These are phyloP conservation scores for Polydesmus complanatus DNA, from an alignment of 2,888 invertebrate genomes.

Conservation along the genomic window DNA sequence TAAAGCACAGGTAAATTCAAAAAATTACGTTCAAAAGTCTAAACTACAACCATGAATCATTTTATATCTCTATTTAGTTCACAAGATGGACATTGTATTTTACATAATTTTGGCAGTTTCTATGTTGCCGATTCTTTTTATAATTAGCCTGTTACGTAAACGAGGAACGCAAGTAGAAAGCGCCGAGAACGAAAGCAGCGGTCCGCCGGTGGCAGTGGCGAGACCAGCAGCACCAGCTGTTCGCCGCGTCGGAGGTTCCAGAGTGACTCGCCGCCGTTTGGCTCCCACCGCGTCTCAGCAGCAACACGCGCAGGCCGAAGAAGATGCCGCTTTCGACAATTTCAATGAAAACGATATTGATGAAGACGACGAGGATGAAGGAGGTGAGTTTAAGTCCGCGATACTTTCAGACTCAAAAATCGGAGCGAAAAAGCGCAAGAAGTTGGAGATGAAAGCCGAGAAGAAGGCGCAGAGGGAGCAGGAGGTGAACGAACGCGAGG, in stretches of 20 bases:
- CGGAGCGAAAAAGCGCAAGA: slow-evolving; percentile 86
- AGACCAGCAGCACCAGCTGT: not conserved
- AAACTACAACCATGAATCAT: too few species aligned
- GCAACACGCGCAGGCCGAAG: not conserved
- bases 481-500: slow-evolving; percentile 59
- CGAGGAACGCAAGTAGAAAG: not conserved
- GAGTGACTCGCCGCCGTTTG: slow-evolving; percentile 1
- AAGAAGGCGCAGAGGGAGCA: slow-evolving; percentile 68
- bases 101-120: slow-evolving; percentile 7
- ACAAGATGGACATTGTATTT: slow-evolving; percentile 8
- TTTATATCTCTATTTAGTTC: too few species aligned
- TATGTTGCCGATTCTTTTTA: slow-evolving; percentile 4
- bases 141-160: not conserved
- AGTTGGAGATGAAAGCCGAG: slow-evolving; percentile 83
- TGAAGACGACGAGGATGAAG: slow-evolving; percentile 28
- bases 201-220: not conserved
- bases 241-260: slow-evolving; percentile 6
- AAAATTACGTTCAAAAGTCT: too few species aligned
- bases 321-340: not conserved
- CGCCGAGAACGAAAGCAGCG: not conserved
- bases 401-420: slow-evolving; percentile 52
- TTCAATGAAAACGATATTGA: not conserved
- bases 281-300: not conserved
- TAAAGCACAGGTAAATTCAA: too few species aligned
- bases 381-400: slow-evolving; percentile 17